Conservation (phyloP, 2,797 vertebrate species). For the Eulemur albifrons region DNA sequence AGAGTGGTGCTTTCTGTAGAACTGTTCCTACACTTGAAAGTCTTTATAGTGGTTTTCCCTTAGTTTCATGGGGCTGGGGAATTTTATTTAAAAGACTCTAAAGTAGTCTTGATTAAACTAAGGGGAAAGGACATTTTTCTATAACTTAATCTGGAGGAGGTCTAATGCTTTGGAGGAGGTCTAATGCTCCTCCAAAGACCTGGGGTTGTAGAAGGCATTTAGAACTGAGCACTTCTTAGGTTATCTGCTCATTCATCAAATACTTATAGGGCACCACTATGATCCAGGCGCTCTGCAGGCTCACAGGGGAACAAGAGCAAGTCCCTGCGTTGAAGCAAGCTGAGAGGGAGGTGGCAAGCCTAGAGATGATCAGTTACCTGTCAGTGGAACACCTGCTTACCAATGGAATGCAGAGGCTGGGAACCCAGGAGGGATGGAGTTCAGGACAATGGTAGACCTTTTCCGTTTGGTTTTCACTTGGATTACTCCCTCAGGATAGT, state of each 20-base stretch:
- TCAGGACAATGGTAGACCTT: not conserved
- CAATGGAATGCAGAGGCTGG: not conserved
- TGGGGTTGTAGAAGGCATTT: not conserved
- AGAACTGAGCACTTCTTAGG: not conserved
- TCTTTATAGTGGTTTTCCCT: not conserved
- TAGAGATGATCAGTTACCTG: not conserved
- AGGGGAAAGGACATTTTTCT: not conserved
- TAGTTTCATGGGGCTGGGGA: not conserved
- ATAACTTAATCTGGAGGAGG: not conserved
- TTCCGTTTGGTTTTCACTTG: not conserved
- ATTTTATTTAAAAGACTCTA: not conserved
- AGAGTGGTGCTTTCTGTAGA: not conserved
- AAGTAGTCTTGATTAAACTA: not conserved
- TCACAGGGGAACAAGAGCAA: rapidly evolving
- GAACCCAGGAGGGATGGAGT: not conserved
- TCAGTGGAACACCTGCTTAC: not conserved
- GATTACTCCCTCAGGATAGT: not conserved
- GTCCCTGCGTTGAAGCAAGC: not conserved
- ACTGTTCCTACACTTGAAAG: not conserved
- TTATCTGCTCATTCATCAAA: not conserved
- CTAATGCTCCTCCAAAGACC: not conserved
- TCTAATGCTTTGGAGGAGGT: too few relatives aligned
- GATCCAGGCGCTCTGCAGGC: not conserved
- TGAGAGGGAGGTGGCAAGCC: not conserved
- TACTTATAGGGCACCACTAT: rapidly evolving